phyloP scores from a whole-genome alignment of 1,140 invertebrate genomes.

The honey bee (Apis mellifera) region Amel_HAv3.1 CM009937.2:905001-905500 shows the following conservation, averaged over 20 bases:
- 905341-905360: too few relatives aligned
- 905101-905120: not conserved
- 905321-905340: too few relatives aligned
- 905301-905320: too few relatives aligned
- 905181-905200: not conserved
- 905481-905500: too few relatives aligned
- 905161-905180: not conserved
- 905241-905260: not conserved
- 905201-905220: not conserved
- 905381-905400: too few relatives aligned
- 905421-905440: too few relatives aligned
- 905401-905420: too few relatives aligned
- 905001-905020: not conserved
- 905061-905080: not conserved
- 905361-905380: too few relatives aligned
- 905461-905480: too few relatives aligned
- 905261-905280: too few relatives aligned
- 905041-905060: not conserved
- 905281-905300: too few relatives aligned
- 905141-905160: not conserved
- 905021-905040: not conserved
- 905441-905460: too few relatives aligned
- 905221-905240: not conserved
- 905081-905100: not conserved
- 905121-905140: not conserved